Base-by-base conservation (phyloP, 2,113 vertebrate genomes). In the Lamprotornis superbus region DNA sequence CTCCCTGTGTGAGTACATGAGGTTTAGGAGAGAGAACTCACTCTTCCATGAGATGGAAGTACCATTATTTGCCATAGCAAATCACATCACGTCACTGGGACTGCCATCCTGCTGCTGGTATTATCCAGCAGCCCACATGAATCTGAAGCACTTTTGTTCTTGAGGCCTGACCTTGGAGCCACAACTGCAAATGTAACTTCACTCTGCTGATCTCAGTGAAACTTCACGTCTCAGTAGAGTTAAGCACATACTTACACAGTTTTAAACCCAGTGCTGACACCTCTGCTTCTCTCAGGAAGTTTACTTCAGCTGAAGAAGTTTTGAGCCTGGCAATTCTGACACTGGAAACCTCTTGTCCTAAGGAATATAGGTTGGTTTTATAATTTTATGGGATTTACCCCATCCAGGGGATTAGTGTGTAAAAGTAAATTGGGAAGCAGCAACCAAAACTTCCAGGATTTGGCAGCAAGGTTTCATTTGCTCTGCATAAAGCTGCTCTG, bases 121-220 rank as follows among this genome's bases (percentile, higher is more conserved):
- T 87, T 71, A 75, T 5, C 52, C 60, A 50, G 75, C 82, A 87
- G 81, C 65, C 11, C 1, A 12, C 52, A 18, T 7, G 17, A 73
- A 61, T 35, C 88, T 86, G 59, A 90, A 90, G 33, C 69, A 61
- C 30, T 9, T 76, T n/a, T 6, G 19, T 60, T 73, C 71, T 86
- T 52, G 57, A 89, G 70, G 55, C 56, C 68, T 92, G 89, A 94
- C 91, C 92, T 93, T 90, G 2, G 33, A 87, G 92, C 89, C 71
- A 49, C 73, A 94, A 76, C 75, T 61, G 69, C 44, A 90, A 40
- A 85, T 19, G n/a, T 44, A 37, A n/a, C 79, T 83, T 71, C 3
- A n/a, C 46, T 73, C 8, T 95, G 91, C 79, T 86, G 90, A 96
- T 37, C 85, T 95, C 93, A 90, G 87, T 35, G 76, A 83, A 95